These are phyloP conservation scores for Hylomyscus alleni DNA, from an alignment of 2,797 vertebrate genomes.

Conservation along the genomic window DNA sequence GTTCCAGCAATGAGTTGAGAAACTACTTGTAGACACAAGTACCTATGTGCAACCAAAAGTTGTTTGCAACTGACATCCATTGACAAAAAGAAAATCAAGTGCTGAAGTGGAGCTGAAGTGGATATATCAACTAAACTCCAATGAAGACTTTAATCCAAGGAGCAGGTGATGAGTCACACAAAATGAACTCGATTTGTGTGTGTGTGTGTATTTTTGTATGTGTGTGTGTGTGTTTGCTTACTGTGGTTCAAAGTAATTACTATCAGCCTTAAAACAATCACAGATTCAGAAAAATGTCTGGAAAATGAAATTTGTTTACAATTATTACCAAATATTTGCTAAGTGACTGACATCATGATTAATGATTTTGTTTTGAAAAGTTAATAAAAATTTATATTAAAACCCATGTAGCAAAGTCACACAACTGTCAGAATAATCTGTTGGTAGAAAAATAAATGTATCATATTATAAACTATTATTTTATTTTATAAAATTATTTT, in stretches of 20 bases:
- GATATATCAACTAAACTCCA: background rate
- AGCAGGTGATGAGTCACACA: background rate
- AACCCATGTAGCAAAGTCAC: background rate
- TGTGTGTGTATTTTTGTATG: background rate
- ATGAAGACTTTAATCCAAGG: background rate
- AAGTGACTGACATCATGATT: background rate
- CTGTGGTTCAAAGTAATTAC: background rate
- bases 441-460: background rate
- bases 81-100: background rate
- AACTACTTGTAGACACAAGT: too few species aligned
- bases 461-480: background rate
- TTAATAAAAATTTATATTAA: background rate
- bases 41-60: background rate
- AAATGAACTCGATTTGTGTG: background rate
- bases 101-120: background rate
- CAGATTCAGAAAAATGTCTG: background rate
- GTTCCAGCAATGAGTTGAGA: background rate
- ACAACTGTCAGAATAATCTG: background rate
- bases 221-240: background rate
- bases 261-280: background rate
- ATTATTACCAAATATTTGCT: background rate
- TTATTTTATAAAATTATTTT: background rate
- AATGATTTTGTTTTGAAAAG: background rate
- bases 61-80: background rate
- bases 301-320: background rate